Evolutionary conservation across 1,140 invertebrate genomes (phyloP).

Genomic region (Wiebesia pumilae): DNA sequence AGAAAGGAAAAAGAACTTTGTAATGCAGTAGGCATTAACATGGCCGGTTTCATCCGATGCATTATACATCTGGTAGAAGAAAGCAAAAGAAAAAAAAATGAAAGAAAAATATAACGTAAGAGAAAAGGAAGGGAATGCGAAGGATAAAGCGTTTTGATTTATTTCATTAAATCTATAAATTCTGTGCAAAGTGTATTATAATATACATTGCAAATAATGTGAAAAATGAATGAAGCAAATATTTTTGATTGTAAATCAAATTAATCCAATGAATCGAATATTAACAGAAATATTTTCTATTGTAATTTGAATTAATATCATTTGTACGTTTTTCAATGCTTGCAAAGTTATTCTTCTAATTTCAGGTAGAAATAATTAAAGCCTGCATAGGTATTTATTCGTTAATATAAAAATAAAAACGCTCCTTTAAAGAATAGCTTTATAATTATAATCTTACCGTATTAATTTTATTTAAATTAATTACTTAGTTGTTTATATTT

Average conservation of each 20-base stretch:
- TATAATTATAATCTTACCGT: no score
- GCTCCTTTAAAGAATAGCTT: background rate
- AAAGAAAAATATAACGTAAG: background rate
- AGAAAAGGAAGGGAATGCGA: background rate
- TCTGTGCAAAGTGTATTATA: background rate
- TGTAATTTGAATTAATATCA: background rate
- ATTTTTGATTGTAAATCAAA: background rate
- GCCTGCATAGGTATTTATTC: background rate
- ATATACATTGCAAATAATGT: background rate
- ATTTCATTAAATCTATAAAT: constrained; percentile 43
- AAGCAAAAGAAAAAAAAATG: background rate
- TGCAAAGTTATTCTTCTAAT: background rate
- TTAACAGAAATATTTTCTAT: background rate
- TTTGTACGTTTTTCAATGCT: background rate
- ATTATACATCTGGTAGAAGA: background rate
- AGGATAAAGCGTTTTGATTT: constrained; percentile 39
- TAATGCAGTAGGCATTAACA: constrained; percentile 17
- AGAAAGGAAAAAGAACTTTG: background rate
- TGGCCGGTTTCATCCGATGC: constrained; percentile 5
- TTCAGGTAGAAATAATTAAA: background rate
- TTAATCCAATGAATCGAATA: no score
- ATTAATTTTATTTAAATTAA: no score
- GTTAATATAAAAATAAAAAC: background rate
- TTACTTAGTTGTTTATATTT: background rate
- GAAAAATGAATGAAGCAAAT: background rate